Evolutionary conservation across 2,797 vertebrate species (phyloP), one percentile per base, ranked within the genome.

Genomic region (Leptodactylus fallax): DNA sequence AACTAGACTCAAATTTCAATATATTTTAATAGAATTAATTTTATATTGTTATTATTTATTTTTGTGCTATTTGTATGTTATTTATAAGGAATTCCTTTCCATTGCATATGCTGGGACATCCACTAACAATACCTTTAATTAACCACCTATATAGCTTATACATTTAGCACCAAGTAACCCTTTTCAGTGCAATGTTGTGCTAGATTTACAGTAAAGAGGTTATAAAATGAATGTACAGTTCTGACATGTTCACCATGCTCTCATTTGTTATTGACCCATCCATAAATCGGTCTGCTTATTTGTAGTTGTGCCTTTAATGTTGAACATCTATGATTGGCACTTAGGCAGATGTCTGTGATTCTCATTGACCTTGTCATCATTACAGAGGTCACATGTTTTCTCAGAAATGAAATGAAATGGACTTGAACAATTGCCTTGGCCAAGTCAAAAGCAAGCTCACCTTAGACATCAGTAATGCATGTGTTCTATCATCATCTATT

Each of bases 301-400:
- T 89, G 81, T 83, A 83, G 88, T 86, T 82, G 79, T 89, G 88
- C 53, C 74, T 55, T 87, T 72, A 89, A 89, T 87, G 88, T 83
- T 87, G 88, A 89, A 89, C 88, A 89, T 89, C 88, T 72, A 87
- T 89, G 88, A 89, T 83, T 89, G 88, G 88, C 88, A 89, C 85
- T 89, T 89, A 89, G 88, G 88, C 88, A 89, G 88, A 89, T 89
- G 88, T 83, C 80, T 89, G 72, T 89, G 88, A 85, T 87, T 89
- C 85, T 89, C 81, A 87, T 87, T 89, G 88, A 89, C 88, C 88
- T 85, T 89, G 88, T 89, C 88, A 89, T 89, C 88, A 89, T 89
- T 89, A 89, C 74, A 83, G 55, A 89, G 88, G 88, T 89, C 85
- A 89, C 72, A 83, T 83, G 76, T 89, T 83, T 89, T 89, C 88